These are phyloP conservation scores for Lithophane leautieri DNA, from an alignment of 2,888 invertebrate species.

Conservation along the genomic window DNA sequence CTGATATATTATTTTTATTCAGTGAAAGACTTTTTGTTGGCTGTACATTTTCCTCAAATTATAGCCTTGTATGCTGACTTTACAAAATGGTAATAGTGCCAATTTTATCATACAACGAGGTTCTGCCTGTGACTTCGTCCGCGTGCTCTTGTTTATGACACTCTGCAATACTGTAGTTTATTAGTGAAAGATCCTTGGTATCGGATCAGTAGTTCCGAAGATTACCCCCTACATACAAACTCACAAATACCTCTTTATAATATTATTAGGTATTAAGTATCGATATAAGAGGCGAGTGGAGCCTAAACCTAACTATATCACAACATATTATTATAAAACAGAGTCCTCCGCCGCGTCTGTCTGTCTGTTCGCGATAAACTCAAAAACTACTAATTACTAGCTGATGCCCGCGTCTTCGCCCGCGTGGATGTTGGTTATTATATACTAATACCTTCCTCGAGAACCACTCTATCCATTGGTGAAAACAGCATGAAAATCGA, in stretches of 20 bases:
- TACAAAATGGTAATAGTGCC: conserved; percentile 9
- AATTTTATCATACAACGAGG: background rate
- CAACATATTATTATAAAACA: no score
- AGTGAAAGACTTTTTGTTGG: conserved; percentile 9
- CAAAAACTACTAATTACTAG: no score
- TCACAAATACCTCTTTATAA: background rate
- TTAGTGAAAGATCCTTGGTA: background rate
- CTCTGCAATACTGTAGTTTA: background rate
- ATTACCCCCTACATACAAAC: background rate
- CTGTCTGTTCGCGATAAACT: no score
- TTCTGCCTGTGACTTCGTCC: no score
- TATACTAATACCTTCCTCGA: no score
- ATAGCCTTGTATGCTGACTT: conserved; percentile 35
- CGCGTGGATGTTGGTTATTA: no score
- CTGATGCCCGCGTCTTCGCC: no score
- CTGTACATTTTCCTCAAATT: conserved; percentile 41
- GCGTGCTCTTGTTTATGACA: background rate
- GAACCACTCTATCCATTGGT: no score
- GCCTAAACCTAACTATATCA: no score
- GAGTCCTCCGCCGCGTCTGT: no score
- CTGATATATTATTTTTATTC: conserved; percentile 34
- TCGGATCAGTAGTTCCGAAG: background rate
- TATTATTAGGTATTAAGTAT: background rate
- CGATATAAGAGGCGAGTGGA: no score
- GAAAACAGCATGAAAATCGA: no score